Evolutionary conservation across 2,888 invertebrate genomes (phyloP), one percentile per base, ranked within the genome.

Genomic region (Latrodectus hesperus): DNA sequence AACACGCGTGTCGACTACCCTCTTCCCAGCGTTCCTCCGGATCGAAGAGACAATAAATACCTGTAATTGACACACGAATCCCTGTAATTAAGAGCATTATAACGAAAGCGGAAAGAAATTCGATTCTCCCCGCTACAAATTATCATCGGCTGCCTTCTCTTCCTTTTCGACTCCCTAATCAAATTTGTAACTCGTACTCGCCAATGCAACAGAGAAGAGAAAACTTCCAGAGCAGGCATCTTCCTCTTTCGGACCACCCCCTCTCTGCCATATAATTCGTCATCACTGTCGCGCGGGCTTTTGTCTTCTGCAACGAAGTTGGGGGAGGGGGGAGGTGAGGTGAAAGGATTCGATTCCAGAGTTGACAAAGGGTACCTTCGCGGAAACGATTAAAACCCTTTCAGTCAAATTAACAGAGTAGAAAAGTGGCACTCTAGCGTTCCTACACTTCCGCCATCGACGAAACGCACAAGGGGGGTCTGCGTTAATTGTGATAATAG

Each of bases 61-160:
- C 10, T 16, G 17, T 79, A 71, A 79, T 70, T 79, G 79, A 52
- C 52, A 79, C 70, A 38, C 52, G 70, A 51, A 55, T 14, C 26
- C 60, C 38, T 22, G 71, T 79, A 79, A 79, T 79, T 79, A 71
- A 79, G 79, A 51, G 79, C 49, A 79, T 79, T 79, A 65, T 55
- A 70, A 70, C n/a, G 68, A 77, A 68, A 77, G 77, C 70, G 70
- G 22, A 79, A 79, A 71, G 79, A 79, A 77, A 77, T 64, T 77
- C 65, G 55, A 79, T 71, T 79, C 55, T 26, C 60, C 55, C 75
- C 75, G 75, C 16, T 75, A 26, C 75, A 75, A 75, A 75, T 60
- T 55, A 60, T 60, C 67, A 16, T n/a, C 65, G 68, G 77, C 9
- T 64, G 52, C 64, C 5, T 38, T 4, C 38, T 38, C 38, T 38